Evolutionary conservation across 2,113 vertebrate species (phyloP).

Genomic region (Gasterosteus nipponicus): DNA sequence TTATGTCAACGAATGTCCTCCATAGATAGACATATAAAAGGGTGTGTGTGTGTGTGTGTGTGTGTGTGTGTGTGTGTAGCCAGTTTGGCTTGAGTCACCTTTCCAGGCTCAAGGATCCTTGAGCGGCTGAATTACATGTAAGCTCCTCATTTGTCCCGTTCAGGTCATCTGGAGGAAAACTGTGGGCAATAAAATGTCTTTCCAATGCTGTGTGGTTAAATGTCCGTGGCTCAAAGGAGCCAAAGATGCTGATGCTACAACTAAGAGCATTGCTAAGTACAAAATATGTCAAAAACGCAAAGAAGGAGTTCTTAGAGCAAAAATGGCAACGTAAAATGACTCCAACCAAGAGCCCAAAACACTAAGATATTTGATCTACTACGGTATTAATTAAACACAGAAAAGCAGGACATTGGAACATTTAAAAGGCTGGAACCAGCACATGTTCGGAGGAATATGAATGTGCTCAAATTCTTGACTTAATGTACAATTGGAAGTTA

Average conservation of each 20-base stretch:
- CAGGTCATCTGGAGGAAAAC: background rate
- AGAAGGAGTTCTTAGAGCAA: background rate
- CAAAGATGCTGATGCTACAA: background rate
- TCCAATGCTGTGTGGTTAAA: background rate
- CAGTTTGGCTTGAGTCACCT: constrained; percentile 24
- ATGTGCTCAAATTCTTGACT: background rate
- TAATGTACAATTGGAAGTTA: too few species aligned
- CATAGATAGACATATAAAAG: background rate
- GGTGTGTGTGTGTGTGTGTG: background rate
- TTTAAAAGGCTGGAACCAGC: background rate
- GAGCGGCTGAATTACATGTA: constrained; percentile 35
- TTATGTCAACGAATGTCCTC: background rate
- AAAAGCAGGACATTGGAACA: background rate
- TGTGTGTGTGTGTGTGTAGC: background rate
- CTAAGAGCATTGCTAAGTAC: background rate
- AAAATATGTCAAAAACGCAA: background rate
- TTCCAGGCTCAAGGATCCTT: constrained; percentile 37
- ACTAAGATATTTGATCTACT: background rate
- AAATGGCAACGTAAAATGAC: background rate
- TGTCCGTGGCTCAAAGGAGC: background rate
- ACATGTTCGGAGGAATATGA: background rate
- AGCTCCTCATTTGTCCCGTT: constrained; percentile 18
- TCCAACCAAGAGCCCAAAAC: background rate
- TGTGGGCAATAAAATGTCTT: background rate
- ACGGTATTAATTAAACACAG: background rate